Conservation (phyloP, 2,797 vertebrate genomes). For the Borostomias antarcticus region DNA sequence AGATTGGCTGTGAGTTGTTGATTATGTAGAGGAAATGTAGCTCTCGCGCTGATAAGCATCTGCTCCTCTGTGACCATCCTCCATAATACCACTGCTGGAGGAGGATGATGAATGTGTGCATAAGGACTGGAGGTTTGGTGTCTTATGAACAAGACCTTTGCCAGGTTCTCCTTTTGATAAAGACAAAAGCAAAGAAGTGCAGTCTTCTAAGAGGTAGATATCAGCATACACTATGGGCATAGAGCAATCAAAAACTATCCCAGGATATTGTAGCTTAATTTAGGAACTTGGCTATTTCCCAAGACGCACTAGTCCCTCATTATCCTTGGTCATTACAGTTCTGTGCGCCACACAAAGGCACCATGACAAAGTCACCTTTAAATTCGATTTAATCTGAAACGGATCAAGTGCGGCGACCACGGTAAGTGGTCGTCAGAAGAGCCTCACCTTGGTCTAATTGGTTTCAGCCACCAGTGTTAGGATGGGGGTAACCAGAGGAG, state of each 20-base stretch:
- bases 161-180: no score
- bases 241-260: no score
- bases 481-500: slow-evolving; percentile 27
- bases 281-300: slow-evolving; percentile 20
- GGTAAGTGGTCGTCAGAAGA: slow-evolving; percentile 4
- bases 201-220: no score
- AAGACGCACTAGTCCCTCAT: no score
- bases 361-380: slow-evolving; percentile 15
- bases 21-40: not conserved
- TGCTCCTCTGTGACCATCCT: not conserved
- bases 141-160: no score
- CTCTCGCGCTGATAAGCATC: not conserved
- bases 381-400: slow-evolving; percentile 22
- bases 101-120: not conserved
- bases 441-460: slow-evolving; percentile 13
- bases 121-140: no score
- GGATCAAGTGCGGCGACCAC: slow-evolving; percentile 9
- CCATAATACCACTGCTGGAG: not conserved
- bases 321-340: no score
- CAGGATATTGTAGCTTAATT: slow-evolving; percentile 16
- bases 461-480: slow-evolving; percentile 13
- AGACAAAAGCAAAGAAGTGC: no score
- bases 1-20: not conserved
- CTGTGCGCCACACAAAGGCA: no score
- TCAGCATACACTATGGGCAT: no score